Evolutionary conservation across 2,888 invertebrate genomes (phyloP).

Genomic region (Ophion costatus): DNA sequence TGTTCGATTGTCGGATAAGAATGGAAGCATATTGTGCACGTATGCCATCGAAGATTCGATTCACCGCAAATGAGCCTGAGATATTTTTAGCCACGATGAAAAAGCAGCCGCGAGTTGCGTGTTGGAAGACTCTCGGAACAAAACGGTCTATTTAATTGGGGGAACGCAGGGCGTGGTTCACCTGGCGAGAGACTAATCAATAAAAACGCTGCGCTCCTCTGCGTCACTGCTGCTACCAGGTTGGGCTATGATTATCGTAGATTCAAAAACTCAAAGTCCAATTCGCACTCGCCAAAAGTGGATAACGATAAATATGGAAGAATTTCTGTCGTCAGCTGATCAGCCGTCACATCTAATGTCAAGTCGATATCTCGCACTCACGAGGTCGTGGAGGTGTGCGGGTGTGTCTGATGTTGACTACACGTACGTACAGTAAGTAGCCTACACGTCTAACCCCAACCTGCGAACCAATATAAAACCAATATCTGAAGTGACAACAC

Average conservation of each 20-base stretch:
- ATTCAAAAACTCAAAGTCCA: neutral
- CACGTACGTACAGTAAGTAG: neutral
- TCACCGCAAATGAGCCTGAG: neutral
- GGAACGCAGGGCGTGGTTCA: constrained; percentile 77
- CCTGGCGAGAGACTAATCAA: constrained; percentile 77
- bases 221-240: constrained; percentile 8
- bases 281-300: neutral
- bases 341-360: neutral
- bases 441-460: constrained; percentile 23
- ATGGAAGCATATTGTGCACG: too few species aligned
- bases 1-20: too few species aligned
- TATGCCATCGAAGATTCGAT: neutral
- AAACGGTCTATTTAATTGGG: constrained; percentile 67
- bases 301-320: too few species aligned
- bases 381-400: too few species aligned
- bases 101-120: constrained; percentile 1
- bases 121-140: constrained; percentile 24
- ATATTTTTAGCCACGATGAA: neutral
- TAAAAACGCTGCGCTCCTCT: constrained; percentile 72
- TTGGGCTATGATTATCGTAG: neutral
- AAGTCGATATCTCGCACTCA: neutral
- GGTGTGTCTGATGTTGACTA: too few species aligned
- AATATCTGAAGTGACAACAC: constrained; percentile 75
- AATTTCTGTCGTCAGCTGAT: too few species aligned
- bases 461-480: constrained; percentile 76